phyloP scores from a whole-genome alignment of 2,797 vertebrate species.

The Echeneis naucrates region DNA sequence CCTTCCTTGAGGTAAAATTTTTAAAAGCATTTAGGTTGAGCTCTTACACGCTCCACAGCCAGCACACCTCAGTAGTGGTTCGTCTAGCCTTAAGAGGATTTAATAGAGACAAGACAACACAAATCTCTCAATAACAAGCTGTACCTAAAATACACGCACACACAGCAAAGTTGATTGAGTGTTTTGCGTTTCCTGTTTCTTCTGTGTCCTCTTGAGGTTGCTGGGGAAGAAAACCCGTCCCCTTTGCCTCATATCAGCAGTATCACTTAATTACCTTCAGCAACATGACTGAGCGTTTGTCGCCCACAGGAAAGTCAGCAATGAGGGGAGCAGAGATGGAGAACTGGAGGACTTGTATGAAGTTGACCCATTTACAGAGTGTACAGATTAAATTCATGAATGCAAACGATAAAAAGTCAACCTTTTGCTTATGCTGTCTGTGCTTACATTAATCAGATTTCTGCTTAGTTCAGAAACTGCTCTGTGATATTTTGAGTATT shows the following conservation, averaged over 20 bases:
- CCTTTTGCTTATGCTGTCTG: conserved; percentile 10
- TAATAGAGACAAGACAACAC: conserved; percentile 43
- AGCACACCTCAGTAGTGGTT: conserved; percentile 58
- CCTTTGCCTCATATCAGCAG: conserved; percentile 26
- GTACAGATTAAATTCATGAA: conserved; percentile 40
- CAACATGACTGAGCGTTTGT: conserved; percentile 41
- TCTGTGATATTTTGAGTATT: background rate
- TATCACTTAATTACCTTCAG: conserved; percentile 38
- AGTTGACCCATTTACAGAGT: conserved; percentile 77
- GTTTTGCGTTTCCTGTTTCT: conserved; percentile 28
- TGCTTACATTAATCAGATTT: background rate
- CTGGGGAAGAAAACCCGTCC: conserved; percentile 14
- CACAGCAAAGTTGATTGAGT: conserved; percentile 1
- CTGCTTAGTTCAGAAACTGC: background rate
- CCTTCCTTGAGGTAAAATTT: conserved; percentile 89
- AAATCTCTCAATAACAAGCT: conserved; percentile 45
- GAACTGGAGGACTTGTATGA: conserved; percentile 85
- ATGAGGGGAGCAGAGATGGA: conserved; percentile 81
- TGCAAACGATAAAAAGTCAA: background rate
- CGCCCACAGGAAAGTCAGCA: conserved; percentile 75
- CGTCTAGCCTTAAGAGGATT: conserved; percentile 66
- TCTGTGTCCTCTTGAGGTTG: conserved; percentile 41
- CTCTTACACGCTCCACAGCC: conserved; percentile 34
- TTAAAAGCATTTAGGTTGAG: conserved; percentile 28
- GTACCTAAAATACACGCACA: conserved; percentile 36